Evolutionary conservation across 2,113 vertebrate species (phyloP).

Genomic region (Centrocercus urophasianus): DNA sequence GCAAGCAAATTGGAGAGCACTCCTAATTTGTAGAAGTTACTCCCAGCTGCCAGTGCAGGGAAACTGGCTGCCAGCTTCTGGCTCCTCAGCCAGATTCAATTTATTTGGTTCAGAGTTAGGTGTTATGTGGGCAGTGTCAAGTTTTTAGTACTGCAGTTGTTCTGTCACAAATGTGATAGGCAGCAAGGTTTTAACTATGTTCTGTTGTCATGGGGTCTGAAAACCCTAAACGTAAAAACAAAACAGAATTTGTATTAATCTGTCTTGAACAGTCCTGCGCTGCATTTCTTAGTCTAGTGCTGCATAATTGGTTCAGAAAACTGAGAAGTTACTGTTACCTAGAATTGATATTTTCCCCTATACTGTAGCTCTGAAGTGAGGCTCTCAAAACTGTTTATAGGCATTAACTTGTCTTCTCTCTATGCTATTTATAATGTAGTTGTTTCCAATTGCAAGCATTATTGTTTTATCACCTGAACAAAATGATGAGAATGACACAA

Average conservation of each 20-base stretch:
- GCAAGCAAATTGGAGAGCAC: neutral
- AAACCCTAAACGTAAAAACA: neutral
- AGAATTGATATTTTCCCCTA: neutral
- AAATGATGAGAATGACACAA: neutral
- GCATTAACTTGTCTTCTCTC: neutral
- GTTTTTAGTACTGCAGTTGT: neutral
- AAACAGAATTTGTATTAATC: neutral
- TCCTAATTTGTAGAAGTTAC: neutral
- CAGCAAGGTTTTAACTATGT: neutral
- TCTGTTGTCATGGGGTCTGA: neutral
- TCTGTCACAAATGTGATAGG: neutral
- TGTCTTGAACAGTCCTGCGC: neutral
- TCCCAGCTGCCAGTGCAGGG: neutral
- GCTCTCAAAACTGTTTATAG: neutral
- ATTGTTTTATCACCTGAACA: neutral
- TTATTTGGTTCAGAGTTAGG: neutral
- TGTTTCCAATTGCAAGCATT: neutral
- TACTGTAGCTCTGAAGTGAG: neutral
- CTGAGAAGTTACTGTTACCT: neutral
- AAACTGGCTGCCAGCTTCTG: neutral
- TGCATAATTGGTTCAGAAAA: neutral
- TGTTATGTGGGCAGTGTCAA: neutral
- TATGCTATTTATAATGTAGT: neutral
- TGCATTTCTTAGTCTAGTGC: neutral
- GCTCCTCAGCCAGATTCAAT: neutral